Evolutionary conservation across 2,888 invertebrate genomes (phyloP).

Genomic region (Conops quadrifasciatus): DNA sequence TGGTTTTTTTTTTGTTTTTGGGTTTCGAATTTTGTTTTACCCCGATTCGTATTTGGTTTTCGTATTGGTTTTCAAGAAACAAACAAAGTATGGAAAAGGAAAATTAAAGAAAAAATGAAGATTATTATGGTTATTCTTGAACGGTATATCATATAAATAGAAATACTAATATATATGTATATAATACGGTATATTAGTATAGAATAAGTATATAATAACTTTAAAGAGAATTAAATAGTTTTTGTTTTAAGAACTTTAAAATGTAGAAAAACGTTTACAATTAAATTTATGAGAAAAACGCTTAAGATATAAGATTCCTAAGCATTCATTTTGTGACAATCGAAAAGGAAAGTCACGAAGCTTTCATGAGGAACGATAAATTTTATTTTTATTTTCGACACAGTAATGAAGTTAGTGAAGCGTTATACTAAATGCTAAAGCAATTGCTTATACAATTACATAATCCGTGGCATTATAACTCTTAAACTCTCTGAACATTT

Average conservation of each 20-base stretch:
- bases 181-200: conserved; percentile 30
- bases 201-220: conserved; percentile 18
- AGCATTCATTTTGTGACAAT: neutral
- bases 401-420: too few relatives aligned
- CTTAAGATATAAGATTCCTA: conserved; percentile 20
- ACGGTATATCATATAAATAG: conserved; percentile 37
- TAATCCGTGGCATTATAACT: neutral
- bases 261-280: conserved; percentile 35
- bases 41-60: conserved; percentile 62
- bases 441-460: too few relatives aligned
- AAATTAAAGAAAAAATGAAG: conserved; percentile 61
- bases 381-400: too few relatives aligned
- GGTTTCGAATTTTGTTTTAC: conserved; percentile 51
- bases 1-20: conserved; percentile 16
- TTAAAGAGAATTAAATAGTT: conserved; percentile 2
- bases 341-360: too few relatives aligned
- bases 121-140: conserved; percentile 62
- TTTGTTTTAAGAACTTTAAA: conserved; percentile 23
- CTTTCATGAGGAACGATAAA: too few relatives aligned
- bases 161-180: conserved; percentile 31
- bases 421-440: too few relatives aligned
- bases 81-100: conserved; percentile 64
- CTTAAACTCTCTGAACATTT: neutral
- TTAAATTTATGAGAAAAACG: conserved; percentile 33
- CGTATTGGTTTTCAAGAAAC: conserved; percentile 60